phyloP scores from a whole-genome alignment of 92 coral and sea anemone genomes.

The Galaxea fascicularis region DNA sequence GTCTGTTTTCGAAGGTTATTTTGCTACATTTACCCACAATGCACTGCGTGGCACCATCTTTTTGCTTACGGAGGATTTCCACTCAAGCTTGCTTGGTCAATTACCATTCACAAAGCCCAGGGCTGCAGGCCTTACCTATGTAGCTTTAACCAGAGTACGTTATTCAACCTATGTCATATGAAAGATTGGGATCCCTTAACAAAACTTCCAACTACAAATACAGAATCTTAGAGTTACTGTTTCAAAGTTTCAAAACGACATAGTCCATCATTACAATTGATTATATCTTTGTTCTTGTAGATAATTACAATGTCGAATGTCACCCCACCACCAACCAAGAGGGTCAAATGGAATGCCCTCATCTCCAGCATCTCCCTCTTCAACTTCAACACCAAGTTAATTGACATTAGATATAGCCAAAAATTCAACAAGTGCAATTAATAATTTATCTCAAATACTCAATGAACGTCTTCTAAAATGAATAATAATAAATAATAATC shows the following conservation, averaged over 20 bases:
- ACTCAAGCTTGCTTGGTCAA: conserved; percentile 42
- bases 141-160: conserved; percentile 35
- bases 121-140: conserved; percentile 45
- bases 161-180: background rate
- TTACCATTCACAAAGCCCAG: conserved; percentile 41
- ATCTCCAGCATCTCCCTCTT: conserved; percentile 23
- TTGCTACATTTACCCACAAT: too few species aligned
- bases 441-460: too few species aligned
- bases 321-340: conserved; percentile 19
- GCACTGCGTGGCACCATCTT: too few species aligned
- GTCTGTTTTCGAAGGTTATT: too few species aligned
- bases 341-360: conserved; percentile 34
- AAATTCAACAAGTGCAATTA: too few species aligned
- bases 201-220: conserved; percentile 37
- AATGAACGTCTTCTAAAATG: too few species aligned
- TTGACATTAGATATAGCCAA: conserved; percentile 19
- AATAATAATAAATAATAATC: too few species aligned
- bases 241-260: conserved; percentile 24
- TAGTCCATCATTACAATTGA: conserved; percentile 25
- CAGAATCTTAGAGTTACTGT: conserved; percentile 27
- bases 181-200: conserved; percentile 9
- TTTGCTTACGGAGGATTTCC: too few species aligned
- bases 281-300: background rate
- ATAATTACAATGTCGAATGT: background rate
- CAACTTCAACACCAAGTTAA: conserved; percentile 12